These are phyloP conservation scores for Trichomycterus rosablanca DNA, from an alignment of 2,113 vertebrate species.

Conservation along the genomic window DNA sequence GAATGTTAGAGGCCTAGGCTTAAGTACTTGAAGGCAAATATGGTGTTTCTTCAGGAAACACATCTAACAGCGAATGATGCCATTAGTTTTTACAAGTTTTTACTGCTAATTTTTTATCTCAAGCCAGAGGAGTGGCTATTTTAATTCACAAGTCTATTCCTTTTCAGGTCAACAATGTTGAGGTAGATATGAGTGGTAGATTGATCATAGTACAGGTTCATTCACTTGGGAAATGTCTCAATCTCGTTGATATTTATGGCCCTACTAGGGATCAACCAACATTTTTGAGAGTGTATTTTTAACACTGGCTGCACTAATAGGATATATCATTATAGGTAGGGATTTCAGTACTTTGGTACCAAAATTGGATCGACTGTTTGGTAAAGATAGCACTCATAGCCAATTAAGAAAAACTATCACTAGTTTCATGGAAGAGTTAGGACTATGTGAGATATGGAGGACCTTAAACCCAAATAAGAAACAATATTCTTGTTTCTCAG, in stretches of 20 bases:
- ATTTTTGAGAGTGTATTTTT: too few species aligned
- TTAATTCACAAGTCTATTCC: too few species aligned
- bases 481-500: slow-evolving; percentile 10
- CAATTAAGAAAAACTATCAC: slow-evolving; percentile 4
- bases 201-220: slow-evolving; percentile 13
- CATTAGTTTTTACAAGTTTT: slow-evolving; percentile 2
- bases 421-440: too few species aligned
- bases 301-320: too few species aligned
- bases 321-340: too few species aligned
- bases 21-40: slow-evolving; percentile 3
- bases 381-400: neutral
- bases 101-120: slow-evolving; percentile 6
- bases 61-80: slow-evolving; percentile 1
- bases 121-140: too few species aligned
- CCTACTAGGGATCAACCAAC: slow-evolving; percentile 6
- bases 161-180: neutral
- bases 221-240: neutral
- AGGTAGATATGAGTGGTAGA: slow-evolving; percentile 6
- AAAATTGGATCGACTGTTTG: neutral
- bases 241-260: slow-evolving; percentile 7
- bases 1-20: slow-evolving; percentile 1
- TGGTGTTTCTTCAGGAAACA: slow-evolving; percentile 18
- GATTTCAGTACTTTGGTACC: neutral
- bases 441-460: slow-evolving; percentile 17
- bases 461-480: neutral